phyloP scores from a whole-genome alignment of 2,888 invertebrate genomes.

The Scaeva pyrastri region DNA sequence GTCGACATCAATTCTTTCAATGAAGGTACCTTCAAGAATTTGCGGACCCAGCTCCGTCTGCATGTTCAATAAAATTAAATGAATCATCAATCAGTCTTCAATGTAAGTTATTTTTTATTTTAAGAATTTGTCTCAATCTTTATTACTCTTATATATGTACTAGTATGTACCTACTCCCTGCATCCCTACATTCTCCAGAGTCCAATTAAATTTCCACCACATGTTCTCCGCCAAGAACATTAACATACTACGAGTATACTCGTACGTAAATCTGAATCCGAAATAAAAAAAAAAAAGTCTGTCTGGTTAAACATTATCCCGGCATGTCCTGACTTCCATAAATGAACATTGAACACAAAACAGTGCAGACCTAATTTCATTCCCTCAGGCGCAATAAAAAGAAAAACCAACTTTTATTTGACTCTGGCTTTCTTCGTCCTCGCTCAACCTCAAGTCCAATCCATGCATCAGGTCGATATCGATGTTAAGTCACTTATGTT shows the following conservation, averaged over 20 bases:
- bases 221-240: constrained; percentile 52
- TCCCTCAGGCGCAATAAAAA: constrained; percentile 53
- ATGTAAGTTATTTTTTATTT: too few species aligned
- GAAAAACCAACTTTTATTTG: constrained; percentile 21
- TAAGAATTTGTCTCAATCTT: too few species aligned
- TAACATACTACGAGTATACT: constrained; percentile 62
- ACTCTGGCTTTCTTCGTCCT: constrained; percentile 11
- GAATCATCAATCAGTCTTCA: too few species aligned
- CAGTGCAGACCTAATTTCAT: constrained; percentile 49
- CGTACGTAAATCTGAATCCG: constrained; percentile 21
- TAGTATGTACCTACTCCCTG: neutral
- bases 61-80: too few species aligned
- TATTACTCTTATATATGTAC: too few species aligned
- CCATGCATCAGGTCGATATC: constrained; percentile 9
- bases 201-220: constrained; percentile 58
- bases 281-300: constrained; percentile 6
- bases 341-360: constrained; percentile 24
- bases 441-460: too few species aligned
- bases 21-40: too few species aligned
- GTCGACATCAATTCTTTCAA: too few species aligned
- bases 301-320: constrained; percentile 53
- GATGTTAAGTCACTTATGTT: neutral
- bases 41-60: too few species aligned
- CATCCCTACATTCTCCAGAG: constrained; percentile 40
- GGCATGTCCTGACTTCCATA: constrained; percentile 49